A percentile compares a stretch with the other conserved stretches of the same genome.
phyloP scores from a whole-genome alignment of 30 jellyfish, hydroid and myxozoan genomes.

The Turritopsis dohrnii region DNA sequence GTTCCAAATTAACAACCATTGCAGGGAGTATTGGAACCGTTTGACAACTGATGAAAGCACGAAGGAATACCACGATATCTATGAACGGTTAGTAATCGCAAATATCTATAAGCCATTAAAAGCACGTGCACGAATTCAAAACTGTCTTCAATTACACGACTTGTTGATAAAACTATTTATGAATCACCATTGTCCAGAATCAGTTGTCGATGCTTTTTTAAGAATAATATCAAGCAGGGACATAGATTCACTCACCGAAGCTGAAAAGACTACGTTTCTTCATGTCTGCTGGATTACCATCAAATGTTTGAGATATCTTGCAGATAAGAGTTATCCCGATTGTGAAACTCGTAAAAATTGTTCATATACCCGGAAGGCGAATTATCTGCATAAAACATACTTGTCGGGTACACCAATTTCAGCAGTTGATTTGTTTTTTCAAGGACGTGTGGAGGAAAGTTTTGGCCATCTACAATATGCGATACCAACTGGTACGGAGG shows the following conservation, averaged over 20 bases:
- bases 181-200: neutral
- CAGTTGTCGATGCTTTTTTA: neutral
- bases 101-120: neutral
- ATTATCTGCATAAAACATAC: too few relatives aligned
- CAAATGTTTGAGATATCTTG: neutral
- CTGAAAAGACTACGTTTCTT: neutral
- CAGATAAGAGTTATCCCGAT: neutral
- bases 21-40: neutral
- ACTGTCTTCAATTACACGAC: neutral
- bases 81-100: neutral
- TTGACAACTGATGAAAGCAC: neutral
- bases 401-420: neutral
- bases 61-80: neutral
- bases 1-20: conserved; percentile 20
- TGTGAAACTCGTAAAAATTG: neutral
- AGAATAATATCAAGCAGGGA: neutral
- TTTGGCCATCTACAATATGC: neutral
- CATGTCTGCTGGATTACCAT: neutral
- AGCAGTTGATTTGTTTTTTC: neutral
- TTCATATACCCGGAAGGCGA: neutral
- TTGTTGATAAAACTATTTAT: neutral
- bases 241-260: neutral
- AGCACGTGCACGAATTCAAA: neutral
- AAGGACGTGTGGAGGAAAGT: neutral
- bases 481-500: neutral